Percentiles rank a stretch among this genome's conserved stretches.
Conservation (phyloP, 2,113 vertebrate genomes). For the Daphoenositta chrysoptera region DNA sequence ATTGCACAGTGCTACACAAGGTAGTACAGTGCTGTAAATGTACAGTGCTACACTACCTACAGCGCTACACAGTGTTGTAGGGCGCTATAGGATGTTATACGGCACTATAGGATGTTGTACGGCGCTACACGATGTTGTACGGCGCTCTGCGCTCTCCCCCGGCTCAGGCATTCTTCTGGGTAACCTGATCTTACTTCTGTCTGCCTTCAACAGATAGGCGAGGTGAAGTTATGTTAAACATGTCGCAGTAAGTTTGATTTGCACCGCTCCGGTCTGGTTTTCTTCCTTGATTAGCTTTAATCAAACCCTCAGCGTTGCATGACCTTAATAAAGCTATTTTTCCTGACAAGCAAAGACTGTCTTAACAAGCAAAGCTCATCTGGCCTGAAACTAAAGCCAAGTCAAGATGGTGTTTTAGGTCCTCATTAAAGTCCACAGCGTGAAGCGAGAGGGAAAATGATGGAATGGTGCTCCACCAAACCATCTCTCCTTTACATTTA, state of each 20-base stretch:
- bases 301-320: constrained; percentile 61
- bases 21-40: not conserved
- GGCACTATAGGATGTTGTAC: not conserved
- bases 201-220: constrained; percentile 57
- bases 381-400: constrained; percentile 73
- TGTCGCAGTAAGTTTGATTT: constrained; percentile 48
- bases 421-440: constrained; percentile 76
- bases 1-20: not conserved
- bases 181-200: constrained; percentile 67
- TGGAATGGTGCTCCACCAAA: constrained; percentile 67
- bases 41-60: not conserved
- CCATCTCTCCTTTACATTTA: constrained; percentile 72
- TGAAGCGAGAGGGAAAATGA: constrained; percentile 68
- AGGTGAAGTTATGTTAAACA: constrained; percentile 62
- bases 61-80: not conserved
- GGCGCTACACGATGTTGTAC: not conserved
- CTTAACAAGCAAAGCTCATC: constrained; percentile 75
- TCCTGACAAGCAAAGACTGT: constrained; percentile 69
- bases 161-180: constrained; percentile 52
- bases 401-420: constrained; percentile 73
- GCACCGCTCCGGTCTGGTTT: constrained; percentile 37
- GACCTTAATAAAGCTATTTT: constrained; percentile 77
- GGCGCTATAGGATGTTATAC: not conserved
- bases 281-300: constrained; percentile 76
- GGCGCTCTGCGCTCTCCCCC: not conserved